These are phyloP conservation scores for Microchirus variegatus DNA, from an alignment of 2,797 vertebrate species.

Conservation along the genomic window DNA sequence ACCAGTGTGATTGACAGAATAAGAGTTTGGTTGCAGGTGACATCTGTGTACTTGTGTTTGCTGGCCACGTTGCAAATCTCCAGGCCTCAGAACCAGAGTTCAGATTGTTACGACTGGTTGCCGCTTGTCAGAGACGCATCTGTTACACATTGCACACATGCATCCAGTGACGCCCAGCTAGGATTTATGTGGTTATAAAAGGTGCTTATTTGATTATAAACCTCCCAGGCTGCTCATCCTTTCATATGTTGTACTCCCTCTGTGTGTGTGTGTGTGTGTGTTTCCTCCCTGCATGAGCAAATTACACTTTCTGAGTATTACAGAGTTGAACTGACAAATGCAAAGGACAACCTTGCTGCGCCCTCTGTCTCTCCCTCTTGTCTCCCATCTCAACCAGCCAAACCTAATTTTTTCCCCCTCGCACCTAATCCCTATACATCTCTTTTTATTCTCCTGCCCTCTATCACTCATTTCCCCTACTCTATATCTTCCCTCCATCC, in stretches of 20 bases:
- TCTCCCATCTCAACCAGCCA: constrained; percentile 44
- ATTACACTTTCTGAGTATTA: constrained; percentile 33
- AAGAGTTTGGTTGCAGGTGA: no score
- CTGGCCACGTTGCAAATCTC: no score
- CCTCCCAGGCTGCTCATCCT: no score
- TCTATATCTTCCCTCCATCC: constrained; percentile 6
- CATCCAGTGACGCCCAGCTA: no score
- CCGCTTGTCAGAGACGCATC: no score
- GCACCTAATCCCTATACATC: constrained; percentile 60
- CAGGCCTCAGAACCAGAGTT: no score
- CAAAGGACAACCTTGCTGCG: constrained; percentile 58
- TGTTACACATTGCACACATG: not conserved
- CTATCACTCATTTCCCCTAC: constrained; percentile 49
- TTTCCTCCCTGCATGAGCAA: not conserved
- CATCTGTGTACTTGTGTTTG: no score
- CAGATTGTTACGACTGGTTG: no score
- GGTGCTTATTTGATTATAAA: not conserved
- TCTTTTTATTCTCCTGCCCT: constrained; percentile 59
- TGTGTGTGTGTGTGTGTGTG: not conserved
- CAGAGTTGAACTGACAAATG: constrained; percentile 57
- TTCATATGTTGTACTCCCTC: not conserved
- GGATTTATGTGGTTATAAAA: constrained; percentile 13
- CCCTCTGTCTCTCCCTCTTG: constrained; percentile 51
- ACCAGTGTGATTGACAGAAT: no score
- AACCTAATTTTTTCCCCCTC: constrained; percentile 53